Evolutionary conservation across 2,797 vertebrate species (phyloP), one percentile per base, ranked within the genome.

Genomic region (Taenioides sp.): DNA sequence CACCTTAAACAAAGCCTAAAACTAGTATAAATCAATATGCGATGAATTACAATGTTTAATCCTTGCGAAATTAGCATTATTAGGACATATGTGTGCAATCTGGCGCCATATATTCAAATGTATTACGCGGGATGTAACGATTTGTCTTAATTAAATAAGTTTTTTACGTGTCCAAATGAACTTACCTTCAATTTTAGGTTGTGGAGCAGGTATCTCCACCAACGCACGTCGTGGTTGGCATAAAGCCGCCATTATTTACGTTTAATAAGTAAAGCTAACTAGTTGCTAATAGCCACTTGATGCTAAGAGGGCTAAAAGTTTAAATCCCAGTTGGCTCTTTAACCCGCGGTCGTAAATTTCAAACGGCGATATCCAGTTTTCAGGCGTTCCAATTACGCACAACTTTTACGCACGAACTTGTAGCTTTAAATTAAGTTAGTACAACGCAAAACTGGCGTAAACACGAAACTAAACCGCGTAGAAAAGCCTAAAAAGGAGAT

Each of bases 171-270:
- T 14, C n/a, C 7, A 47, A 52, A 1, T 52, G 0, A 1, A 75
- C 88, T 78, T 76, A 93, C 92, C 90, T 73, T 90, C 83, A n/a
- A 88, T 91, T 81, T 93, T 93, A 1, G 93, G 93, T 69, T 94
- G 93, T 0, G 93, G 93, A 2, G 91, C 83, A 50, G 92, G 88
- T 43, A 94, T 94, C 77, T 94, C 92, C 72, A 92, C 75, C 75
- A 93, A 47, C 20, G 83, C 93, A 20, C 84, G 92, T 76, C 92
- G 85, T 5, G 86, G 75, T 12, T 90, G 89, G 72, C 83, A 91
- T 20, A 87, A 55, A 3, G 89, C 79, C 67, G 89, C 89, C 93
- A 93, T 93, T 28, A 57, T 76, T 20, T 23, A 6, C 18, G 0
- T 31, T 23, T 0, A 5, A 67, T 11, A 2, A 25, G 2, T 1